phyloP scores from a whole-genome alignment of 2,797 vertebrate genomes.

The Antennarius maculatus region DNA sequence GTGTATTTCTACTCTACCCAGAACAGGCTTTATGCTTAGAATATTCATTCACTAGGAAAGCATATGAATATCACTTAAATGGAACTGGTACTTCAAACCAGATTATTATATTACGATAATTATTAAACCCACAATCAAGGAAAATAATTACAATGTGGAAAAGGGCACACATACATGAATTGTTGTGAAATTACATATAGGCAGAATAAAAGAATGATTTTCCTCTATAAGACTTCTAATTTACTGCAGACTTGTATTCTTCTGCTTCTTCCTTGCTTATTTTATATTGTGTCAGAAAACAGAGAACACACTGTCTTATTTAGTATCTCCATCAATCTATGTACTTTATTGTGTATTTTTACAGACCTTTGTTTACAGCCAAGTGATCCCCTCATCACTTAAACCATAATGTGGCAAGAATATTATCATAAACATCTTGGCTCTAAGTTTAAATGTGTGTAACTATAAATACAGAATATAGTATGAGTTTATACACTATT shows the following conservation, averaged over 20 bases:
- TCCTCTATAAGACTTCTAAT: constrained; percentile 12
- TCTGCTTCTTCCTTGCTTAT: not conserved
- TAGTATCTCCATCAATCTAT: constrained; percentile 3
- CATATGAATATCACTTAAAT: too few relatives aligned
- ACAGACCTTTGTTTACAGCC: not conserved
- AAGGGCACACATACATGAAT: not conserved
- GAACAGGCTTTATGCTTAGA: not conserved
- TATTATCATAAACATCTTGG: constrained; percentile 6
- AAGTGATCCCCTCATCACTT: not conserved
- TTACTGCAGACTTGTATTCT: not conserved
- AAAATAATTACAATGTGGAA: not conserved
- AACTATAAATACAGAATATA: not conserved
- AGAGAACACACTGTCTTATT: constrained; percentile 3
- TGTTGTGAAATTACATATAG: not conserved
- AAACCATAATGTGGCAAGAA: not conserved
- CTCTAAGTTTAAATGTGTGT: not conserved
- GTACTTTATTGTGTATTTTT: not conserved
- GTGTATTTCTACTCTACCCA: not conserved
- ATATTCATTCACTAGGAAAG: too few relatives aligned
- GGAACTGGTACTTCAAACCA: not conserved
- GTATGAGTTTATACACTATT: not conserved
- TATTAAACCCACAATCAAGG: not conserved
- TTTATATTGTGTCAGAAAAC: not conserved
- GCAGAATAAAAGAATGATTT: not conserved
- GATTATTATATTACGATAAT: not conserved